Percentiles rank a stretch among this genome's conserved stretches.
These are phyloP conservation scores for Philonicus albiceps DNA, from an alignment of 2,888 invertebrate species.

Conservation along the genomic window DNA sequence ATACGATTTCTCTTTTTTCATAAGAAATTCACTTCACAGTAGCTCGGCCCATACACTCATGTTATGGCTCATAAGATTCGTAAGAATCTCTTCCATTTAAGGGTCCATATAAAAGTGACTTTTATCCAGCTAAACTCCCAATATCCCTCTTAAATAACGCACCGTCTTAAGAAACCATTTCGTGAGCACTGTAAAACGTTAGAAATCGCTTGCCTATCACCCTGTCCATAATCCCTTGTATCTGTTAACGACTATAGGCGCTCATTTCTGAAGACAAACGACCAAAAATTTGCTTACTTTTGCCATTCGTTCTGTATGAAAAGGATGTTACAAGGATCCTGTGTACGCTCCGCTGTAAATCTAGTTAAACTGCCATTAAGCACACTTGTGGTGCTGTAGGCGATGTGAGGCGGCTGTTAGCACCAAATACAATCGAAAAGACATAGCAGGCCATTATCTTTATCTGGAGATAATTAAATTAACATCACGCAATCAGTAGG, in stretches of 20 bases:
- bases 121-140: not conserved
- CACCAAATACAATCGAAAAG: slow-evolving; percentile 34
- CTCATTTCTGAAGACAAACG: slow-evolving; percentile 45
- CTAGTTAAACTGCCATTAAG: slow-evolving; percentile 47
- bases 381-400: slow-evolving; percentile 36
- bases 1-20: not conserved
- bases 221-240: slow-evolving; percentile 26
- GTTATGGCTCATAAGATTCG: not conserved
- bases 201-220: slow-evolving; percentile 5
- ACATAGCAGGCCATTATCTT: slow-evolving; percentile 42
- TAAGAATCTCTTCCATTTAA: not conserved
- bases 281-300: slow-evolving; percentile 43
- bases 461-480: slow-evolving; percentile 45
- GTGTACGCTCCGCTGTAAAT: slow-evolving; percentile 41
- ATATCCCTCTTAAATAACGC: slow-evolving; percentile 17
- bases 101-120: slow-evolving; percentile 6
- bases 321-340: slow-evolving; percentile 27
- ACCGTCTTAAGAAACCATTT: slow-evolving; percentile 1
- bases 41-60: not conserved
- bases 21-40: not conserved
- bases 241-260: slow-evolving; percentile 41
- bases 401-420: slow-evolving; percentile 40
- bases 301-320: slow-evolving; percentile 35
- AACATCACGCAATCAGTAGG: slow-evolving; percentile 45
- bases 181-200: not conserved